Conservation (phyloP, 2,888 invertebrate genomes). For the Cecidostiba fungosa region DNA sequence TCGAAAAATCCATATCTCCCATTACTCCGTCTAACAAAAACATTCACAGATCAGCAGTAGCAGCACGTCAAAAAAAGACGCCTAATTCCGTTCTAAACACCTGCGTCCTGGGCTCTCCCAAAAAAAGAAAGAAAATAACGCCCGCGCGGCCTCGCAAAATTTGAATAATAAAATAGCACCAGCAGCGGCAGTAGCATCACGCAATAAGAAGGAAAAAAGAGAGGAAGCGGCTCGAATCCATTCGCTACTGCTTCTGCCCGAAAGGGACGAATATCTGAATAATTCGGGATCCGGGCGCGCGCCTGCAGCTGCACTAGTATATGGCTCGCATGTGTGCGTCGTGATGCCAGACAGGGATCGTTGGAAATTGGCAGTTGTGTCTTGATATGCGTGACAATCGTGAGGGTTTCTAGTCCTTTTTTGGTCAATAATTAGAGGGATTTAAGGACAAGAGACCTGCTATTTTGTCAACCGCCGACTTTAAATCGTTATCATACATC, state of each 20-base stretch:
- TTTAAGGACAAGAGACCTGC: neutral
- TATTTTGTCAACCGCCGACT: slow-evolving; percentile 3
- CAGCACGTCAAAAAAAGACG: neutral
- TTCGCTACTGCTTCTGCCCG: neutral
- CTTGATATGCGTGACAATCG: slow-evolving; percentile 3
- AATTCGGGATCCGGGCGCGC: slow-evolving; percentile 39
- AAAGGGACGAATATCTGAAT: slow-evolving; percentile 45
- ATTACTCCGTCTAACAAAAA: neutral
- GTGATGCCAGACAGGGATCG: neutral
- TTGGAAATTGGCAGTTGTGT: slow-evolving; percentile 21
- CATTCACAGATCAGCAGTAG: neutral
- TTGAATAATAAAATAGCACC: slow-evolving; percentile 47
- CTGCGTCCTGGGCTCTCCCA: neutral
- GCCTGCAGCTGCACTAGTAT: slow-evolving; percentile 42
- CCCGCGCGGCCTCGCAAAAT: neutral
- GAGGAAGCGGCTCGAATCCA: slow-evolving; percentile 23
- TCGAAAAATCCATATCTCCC: neutral
- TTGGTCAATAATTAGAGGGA: neutral
- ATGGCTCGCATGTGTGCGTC: neutral
- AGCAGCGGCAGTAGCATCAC: neutral
- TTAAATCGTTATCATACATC: neutral
- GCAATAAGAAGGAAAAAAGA: slow-evolving; percentile 20
- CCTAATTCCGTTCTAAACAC: slow-evolving; percentile 5
- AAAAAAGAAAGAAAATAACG: neutral
- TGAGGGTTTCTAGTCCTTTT: neutral